Base-by-base conservation (phyloP, 1,140 invertebrate species). In the Aleiodes sp. region DNA sequence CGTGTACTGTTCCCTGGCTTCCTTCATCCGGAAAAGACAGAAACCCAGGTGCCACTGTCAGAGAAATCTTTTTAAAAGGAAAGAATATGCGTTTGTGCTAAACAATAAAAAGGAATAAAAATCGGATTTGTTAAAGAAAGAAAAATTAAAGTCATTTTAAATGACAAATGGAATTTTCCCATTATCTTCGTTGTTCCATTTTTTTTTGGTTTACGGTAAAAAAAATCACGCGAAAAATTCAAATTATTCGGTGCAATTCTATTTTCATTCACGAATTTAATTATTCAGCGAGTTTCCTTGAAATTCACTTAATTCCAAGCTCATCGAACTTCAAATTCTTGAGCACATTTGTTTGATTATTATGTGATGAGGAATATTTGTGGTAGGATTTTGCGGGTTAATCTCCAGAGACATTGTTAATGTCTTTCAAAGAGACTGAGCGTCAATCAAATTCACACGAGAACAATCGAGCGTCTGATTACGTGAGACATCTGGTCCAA, bases 1-100 rank as follows among this genome's bases (percentile, higher is more conserved):
- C 33, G 2, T 62, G n/a, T 39, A 62, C 31, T 35, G 57, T 60
- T 60, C 14, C 4, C 28, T 62, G 60, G 60, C 60, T 62, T 62
- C 9, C 29, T 52, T 21, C 46, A 52, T 52, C 46, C 46, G 19
- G 39, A n/a, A n/a, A n/a, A n/a, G n/a, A 21, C 10, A 24, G 46
- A 52, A 52, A 52, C 46, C 3, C 21, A 52, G 46, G 46, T 52
- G 46, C 46, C 46, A 52, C 26, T 52, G 9, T 21, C 46, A 52
- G 46, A 24, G 46, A 52, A 52, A 52, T 52, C 46, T 52, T 52
- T 52, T 52, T 52, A 26, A 6, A 52, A 16, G 4, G 46, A 24
- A 16, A 9, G 21, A 52, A 52, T 52, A 24, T 2, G 8, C 21
- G 21, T 16, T 52, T 52, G 46, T 52, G 46, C 26, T 52, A 8